Base-by-base conservation (phyloP, 2,797 vertebrate species). In the Acrossocheilus fasciatus region DNA sequence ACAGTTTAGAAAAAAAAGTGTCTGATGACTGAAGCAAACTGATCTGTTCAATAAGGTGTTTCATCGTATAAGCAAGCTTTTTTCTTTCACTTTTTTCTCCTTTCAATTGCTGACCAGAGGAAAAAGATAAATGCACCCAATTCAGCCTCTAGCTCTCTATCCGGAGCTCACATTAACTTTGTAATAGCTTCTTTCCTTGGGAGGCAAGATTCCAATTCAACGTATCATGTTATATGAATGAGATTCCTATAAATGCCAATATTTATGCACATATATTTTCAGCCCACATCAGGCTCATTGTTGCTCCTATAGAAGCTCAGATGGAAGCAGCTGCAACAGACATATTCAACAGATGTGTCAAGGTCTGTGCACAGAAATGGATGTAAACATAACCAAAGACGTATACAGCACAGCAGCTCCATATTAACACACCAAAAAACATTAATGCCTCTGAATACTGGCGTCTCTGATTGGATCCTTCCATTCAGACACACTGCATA, bases 211-310 rank as follows among this genome's bases (percentile, higher is more conserved):
- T 95, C 89, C 93, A 93, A 95, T 95, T 94, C 94, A 94, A 93
- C 80, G 80, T 88, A 90, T 92, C 93, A 95, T 95, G 93, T 95
- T 95, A 94, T 95, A 95, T 95, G 95, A 95, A 96, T 96, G 95
- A 96, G 95, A 93, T 94, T 92, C 93, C 91, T 93, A 92, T 91
- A 96, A 95, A 95, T 94, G 93, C 91, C 95, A 95, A 96, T 96
- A 95, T 96, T 96, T 96, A 96, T 96, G 95, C 95, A 95, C 95
- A 96, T 95, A 96, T 91, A 95, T 95, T 96, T 92, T 5, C 91
- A 93, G 92, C 90, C 90, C 47, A 73, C 26, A 20, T 84, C 72
- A 75, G 73, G 86, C 70, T 88, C 86, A 91, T 89, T 89, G 88
- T 70, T 81, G 89, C 91, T 90, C 87, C 88, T 85, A 86, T 91